Percentiles rank a stretch among this genome's conserved stretches.
These are phyloP conservation scores for Hozukius guyotensis DNA, from an alignment of 2,797 vertebrate genomes.

Conservation along the genomic window DNA sequence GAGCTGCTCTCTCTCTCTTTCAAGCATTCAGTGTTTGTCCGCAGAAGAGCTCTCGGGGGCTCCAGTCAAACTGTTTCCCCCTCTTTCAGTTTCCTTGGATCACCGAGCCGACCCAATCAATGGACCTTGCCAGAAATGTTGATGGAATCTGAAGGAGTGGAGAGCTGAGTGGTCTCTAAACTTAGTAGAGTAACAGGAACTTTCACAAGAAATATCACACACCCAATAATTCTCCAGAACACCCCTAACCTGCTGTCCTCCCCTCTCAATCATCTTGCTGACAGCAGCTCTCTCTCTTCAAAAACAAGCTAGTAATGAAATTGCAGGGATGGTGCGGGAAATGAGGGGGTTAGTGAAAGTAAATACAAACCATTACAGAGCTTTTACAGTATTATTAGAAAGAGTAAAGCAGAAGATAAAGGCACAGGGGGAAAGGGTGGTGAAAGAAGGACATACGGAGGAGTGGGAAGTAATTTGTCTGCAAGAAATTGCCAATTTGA, in stretches of 20 bases:
- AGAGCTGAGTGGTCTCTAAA: conserved; percentile 28
- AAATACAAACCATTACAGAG: conserved; percentile 50
- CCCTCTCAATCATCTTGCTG: neutral
- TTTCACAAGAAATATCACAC: conserved; percentile 16
- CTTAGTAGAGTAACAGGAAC: conserved; percentile 32
- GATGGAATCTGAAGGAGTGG: conserved; percentile 37
- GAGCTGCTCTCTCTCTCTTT: conserved; percentile 19
- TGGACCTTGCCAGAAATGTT: conserved; percentile 40
- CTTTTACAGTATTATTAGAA: conserved; percentile 47
- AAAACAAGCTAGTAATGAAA: conserved; percentile 36
- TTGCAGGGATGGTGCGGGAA: conserved; percentile 13
- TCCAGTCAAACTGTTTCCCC: conserved; percentile 41
- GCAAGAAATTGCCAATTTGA: conserved; percentile 75
- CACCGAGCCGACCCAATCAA: conserved; percentile 41
- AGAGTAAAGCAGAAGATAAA: conserved; percentile 10
- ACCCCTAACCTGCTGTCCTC: conserved; percentile 2
- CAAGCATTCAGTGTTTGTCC: conserved; percentile 19
- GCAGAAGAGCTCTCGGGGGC: conserved; percentile 18
- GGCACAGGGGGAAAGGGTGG: neutral
- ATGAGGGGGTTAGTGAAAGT: conserved; percentile 31
- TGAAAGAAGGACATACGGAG: conserved; percentile 34
- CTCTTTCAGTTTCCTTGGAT: conserved; percentile 46
- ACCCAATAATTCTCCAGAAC: neutral
- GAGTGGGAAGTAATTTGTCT: conserved; percentile 63
- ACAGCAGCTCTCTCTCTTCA: conserved; percentile 2